Evolutionary conservation across 1,140 invertebrate species (phyloP), one percentile per base, ranked within the genome.

Genomic region (Eufriesea mexicana): DNA sequence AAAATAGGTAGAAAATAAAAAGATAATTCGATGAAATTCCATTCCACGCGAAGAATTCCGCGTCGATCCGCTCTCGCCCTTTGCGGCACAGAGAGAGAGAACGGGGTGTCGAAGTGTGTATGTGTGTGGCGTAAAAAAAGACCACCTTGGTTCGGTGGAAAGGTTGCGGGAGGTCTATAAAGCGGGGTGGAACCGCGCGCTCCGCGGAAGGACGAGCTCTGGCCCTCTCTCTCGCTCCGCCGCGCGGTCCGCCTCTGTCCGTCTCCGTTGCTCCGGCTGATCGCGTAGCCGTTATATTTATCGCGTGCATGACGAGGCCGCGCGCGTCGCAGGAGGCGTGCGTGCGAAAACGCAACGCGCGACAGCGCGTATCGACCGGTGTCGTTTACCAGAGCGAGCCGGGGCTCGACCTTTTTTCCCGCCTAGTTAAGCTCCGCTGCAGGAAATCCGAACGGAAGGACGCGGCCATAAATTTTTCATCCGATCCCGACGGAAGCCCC

Each of bases 401-500:
- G 42, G 67, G 25, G 47, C 72, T 16, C 51, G 51, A 77, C 42
- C 10, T 47, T 61, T 28, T 55, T 42, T 42, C 35, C 35, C 61
- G 62, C 61, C 54, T 68, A 68, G 70, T 86, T 79, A 66, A 84
- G 35, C 76, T 23, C 45, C 45, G n/a, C 45, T 45, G 45, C 45
- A 54, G 78, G 64, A 82, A 80, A 82, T 75, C 68, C 78, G 55
- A 80, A 9, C 77, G 77, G 70, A 84, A 86, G 62, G 67, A 74
- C 62, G 68, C 10, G n/a, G 55, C 71, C 78, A 83, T 88, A 87
- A 87, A 84, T 88, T 86, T 88, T 85, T 85, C 76, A 79, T 85
- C 85, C 86, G 77, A 88, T 77, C 70, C 35, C 79, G 61, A 47
- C 28, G 20, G 42, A 66, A 79, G 61, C 62, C 47, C 70, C 28